Base-by-base conservation (phyloP, 2,113 vertebrate genomes). In the Salvelinus alpinus region DNA sequence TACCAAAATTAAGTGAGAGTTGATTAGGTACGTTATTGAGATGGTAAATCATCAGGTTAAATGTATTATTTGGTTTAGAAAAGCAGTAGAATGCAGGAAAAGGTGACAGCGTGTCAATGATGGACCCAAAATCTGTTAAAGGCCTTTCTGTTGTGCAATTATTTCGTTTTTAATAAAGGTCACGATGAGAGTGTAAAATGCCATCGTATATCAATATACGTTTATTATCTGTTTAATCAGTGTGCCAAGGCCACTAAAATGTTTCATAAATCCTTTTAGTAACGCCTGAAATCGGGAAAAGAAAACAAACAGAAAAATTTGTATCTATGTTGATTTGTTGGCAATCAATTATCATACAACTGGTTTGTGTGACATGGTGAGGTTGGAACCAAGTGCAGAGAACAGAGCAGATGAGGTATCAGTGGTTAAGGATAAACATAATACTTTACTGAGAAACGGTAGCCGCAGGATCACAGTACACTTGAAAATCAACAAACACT, bases 141-240 rank as follows among this genome's bases (percentile, higher is more conserved):
- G 59, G 48, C 62, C 70, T 81, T 22, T 5, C 79, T 78, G 64
- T 70, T 24, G 71, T 75, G 34, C 54, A 75, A 51, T 68, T 76
- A 44, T 20, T 54, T 12, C 59, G 69, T 79, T 80, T 85, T 87
- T 80, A 78, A 81, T 85, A 84, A 87, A 87, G 85, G 87, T 88
- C 79, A 85, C 44, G 71, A 70, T 84, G 83, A 48, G 65, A 13
- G 78, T 72, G 31, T 90, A 79, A 86, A 88, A 85, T 76, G 70
- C 75, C 81, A 84, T 1, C 1, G 79, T 74, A 60, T 66, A 81
- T 77, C 79, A 75, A 74, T 85, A 75, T 86, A 5, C 22, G 80
- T 85, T 88, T 85, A 85, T 85, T 78, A 82, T 83, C 82, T 78
- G 65, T 85, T 66, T 86, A 88, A 88, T 85, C 75, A 73, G n/a